Evolutionary conservation across 1,140 invertebrate genomes (phyloP).

Genomic region (Cecropterus lyciades): DNA sequence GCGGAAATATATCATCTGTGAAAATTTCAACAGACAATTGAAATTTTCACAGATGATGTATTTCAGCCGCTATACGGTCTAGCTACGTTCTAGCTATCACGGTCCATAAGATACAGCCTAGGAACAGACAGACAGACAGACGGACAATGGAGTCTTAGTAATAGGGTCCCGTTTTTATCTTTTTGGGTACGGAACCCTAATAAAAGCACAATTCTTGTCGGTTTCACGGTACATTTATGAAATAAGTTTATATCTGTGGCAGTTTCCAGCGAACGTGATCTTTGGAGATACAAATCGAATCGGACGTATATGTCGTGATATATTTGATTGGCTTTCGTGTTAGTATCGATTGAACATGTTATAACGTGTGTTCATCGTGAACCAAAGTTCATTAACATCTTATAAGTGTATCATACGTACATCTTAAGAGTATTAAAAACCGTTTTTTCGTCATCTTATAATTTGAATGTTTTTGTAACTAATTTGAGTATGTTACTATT

Average conservation of each 20-base stretch:
- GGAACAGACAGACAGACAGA: no score
- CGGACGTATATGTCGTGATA: neutral
- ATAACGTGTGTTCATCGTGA: neutral
- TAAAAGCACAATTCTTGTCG: neutral
- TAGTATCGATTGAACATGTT: conserved; percentile 13
- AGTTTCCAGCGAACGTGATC: conserved; percentile 1
- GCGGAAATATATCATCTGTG: no score
- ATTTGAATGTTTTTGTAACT: neutral
- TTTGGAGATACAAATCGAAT: conserved; percentile 9
- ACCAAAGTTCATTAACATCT: conserved; percentile 8
- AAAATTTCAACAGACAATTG: no score
- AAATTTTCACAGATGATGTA: no score
- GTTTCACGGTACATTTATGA: neutral
- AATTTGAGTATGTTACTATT: no score
- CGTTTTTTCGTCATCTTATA: neutral
- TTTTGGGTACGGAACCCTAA: no score
- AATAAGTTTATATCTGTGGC: neutral
- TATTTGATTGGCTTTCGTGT: conserved; percentile 4
- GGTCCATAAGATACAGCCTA: no score
- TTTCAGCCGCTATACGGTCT: no score
- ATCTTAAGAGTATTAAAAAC: neutral
- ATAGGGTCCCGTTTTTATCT: no score
- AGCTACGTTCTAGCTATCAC: no score
- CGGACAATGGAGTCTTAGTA: no score
- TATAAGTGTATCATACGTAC: no score